A percentile compares a stretch with the other conserved stretches of the same genome.
Evolutionary conservation across 2,888 invertebrate species (phyloP).

Genomic region (Lithophane socia): DNA sequence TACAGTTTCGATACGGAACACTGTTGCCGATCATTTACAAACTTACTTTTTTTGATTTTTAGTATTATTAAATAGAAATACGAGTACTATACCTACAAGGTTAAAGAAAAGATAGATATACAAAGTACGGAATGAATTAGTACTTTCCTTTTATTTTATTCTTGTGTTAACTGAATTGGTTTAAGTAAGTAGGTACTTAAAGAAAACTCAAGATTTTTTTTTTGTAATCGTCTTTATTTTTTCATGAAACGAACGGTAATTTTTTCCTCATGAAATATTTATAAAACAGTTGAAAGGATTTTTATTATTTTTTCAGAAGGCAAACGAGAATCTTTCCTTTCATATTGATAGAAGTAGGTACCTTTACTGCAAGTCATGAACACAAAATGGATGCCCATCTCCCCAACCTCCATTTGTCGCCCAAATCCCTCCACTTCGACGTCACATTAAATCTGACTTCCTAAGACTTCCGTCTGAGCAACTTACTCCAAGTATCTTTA

Average conservation of each 20-base stretch:
- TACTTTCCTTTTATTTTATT: not conserved
- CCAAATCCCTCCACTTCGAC: slow-evolving; percentile 30
- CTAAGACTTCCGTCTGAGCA: slow-evolving; percentile 41
- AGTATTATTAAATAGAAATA: not conserved
- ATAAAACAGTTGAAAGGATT: not conserved
- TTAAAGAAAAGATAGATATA: not conserved
- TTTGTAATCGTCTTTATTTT: not conserved
- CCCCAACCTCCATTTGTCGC: slow-evolving; percentile 48
- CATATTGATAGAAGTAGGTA: not conserved
- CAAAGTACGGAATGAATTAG: not conserved
- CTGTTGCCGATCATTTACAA: not conserved
- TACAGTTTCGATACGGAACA: slow-evolving; percentile 3
- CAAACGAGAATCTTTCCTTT: not conserved
- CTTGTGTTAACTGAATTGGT: not conserved
- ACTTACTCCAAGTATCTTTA: slow-evolving; percentile 49
- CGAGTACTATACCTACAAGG: not conserved
- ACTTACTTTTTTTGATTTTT: not conserved
- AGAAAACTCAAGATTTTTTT: not conserved
- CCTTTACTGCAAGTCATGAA: slow-evolving; percentile 17
- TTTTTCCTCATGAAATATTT: not conserved
- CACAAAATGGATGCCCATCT: slow-evolving; percentile 32
- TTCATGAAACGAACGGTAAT: not conserved
- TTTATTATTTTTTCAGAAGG: not conserved
- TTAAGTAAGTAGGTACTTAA: not conserved
- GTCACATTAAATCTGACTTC: slow-evolving; percentile 29